These are phyloP conservation scores for Xestia xanthographa DNA, from an alignment of 2,888 invertebrate species.

Conservation along the genomic window DNA sequence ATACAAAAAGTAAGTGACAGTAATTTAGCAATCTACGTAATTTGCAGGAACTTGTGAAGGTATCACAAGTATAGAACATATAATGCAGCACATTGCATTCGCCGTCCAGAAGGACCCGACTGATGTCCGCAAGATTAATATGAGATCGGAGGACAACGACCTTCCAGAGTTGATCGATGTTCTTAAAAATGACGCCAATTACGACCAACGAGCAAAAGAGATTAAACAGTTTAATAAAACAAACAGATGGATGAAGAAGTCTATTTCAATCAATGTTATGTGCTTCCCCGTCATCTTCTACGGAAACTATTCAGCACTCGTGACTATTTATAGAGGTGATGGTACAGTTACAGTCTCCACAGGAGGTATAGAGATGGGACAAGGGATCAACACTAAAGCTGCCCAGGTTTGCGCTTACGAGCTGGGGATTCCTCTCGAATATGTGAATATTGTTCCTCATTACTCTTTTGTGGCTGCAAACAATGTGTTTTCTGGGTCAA, in stretches of 20 bases:
- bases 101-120: slow-evolving; percentile 90
- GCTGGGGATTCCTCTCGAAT: slow-evolving; percentile 92
- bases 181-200: slow-evolving; percentile 89
- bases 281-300: slow-evolving; percentile 90
- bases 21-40: not conserved
- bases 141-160: slow-evolving; percentile 84
- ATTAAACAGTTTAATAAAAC: slow-evolving; percentile 90
- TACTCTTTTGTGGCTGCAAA: slow-evolving; percentile 91
- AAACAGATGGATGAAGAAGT: slow-evolving; percentile 95
- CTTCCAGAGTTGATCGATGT: slow-evolving; percentile 89
- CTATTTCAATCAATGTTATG: slow-evolving; percentile 92
- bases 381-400: slow-evolving; percentile 95
- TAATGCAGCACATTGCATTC: slow-evolving; percentile 93
- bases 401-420: slow-evolving; percentile 94
- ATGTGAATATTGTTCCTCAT: slow-evolving; percentile 91
- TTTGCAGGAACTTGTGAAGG: slow-evolving; percentile 90
- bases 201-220: slow-evolving; percentile 86
- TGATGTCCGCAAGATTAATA: slow-evolving; percentile 90
- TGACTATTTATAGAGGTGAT: slow-evolving; percentile 93
- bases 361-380: slow-evolving; percentile 94
- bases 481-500: slow-evolving; percentile 92
- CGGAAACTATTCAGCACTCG: slow-evolving; percentile 91
- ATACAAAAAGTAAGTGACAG: not conserved
- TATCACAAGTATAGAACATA: slow-evolving; percentile 90
- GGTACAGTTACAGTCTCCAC: slow-evolving; percentile 93